Conservation (phyloP, 1,140 invertebrate genomes). For the Nasonia longicornis region DNA sequence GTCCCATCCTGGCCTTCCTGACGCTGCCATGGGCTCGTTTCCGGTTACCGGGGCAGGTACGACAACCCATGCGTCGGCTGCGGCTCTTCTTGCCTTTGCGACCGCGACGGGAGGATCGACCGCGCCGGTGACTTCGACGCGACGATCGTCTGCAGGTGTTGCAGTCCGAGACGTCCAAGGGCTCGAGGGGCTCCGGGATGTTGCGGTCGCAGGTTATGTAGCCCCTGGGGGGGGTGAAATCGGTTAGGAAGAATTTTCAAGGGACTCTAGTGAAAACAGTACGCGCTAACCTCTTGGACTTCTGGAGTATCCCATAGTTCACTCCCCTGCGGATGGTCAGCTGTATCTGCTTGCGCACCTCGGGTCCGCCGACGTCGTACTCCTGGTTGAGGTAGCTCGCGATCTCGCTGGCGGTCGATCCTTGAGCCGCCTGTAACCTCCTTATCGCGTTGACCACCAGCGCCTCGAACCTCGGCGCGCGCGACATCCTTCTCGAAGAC, state of each 20-base stretch:
- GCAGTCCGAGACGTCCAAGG: neutral
- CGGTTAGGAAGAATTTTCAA: neutral
- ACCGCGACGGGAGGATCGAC: neutral
- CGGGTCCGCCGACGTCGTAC: constrained; percentile 54
- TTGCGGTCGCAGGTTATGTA: constrained; percentile 32
- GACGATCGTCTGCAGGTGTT: neutral
- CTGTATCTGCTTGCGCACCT: constrained; percentile 56
- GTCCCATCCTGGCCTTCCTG: neutral
- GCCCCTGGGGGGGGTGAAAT: constrained; percentile 14
- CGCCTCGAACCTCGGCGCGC: constrained; percentile 58
- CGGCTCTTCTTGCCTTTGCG: neutral
- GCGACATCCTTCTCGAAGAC: neutral
- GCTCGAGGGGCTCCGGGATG: neutral
- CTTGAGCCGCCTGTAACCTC: constrained; percentile 58
- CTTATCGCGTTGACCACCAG: constrained; percentile 63
- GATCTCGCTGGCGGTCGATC: constrained; percentile 63
- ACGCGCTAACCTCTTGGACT: constrained; percentile 50
- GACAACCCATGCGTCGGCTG: neutral
- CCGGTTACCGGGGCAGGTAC: too few species aligned
- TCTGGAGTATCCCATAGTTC: constrained; percentile 60
- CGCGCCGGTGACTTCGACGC: neutral
- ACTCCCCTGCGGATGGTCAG: constrained; percentile 59
- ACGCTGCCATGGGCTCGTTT: neutral
- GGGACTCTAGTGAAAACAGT: too few species aligned
- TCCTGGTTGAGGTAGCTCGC: constrained; percentile 61